A percentile compares a stretch with the other conserved stretches of the same genome.
Conservation (phyloP, 2,888 invertebrate genomes). For the Abrostola tripartita region DNA sequence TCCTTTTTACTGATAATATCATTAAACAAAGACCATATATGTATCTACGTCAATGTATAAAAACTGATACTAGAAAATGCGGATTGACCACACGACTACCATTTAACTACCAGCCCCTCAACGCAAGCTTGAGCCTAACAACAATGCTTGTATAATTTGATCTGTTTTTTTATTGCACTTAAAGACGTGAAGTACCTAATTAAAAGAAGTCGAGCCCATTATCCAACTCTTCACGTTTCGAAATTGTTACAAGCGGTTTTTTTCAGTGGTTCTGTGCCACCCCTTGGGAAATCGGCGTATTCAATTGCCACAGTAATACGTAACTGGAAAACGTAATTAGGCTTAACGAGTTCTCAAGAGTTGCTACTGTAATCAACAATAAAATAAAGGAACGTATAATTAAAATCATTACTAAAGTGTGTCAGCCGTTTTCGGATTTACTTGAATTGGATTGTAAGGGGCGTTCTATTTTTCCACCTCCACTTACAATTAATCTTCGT, state of each 20-base stretch:
- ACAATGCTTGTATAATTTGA: constrained; percentile 39
- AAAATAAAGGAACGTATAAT: constrained; percentile 41
- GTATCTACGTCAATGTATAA: too few relatives aligned
- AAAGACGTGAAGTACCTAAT: constrained; percentile 48
- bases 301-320: constrained; percentile 53
- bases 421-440: constrained; percentile 28
- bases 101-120: background rate
- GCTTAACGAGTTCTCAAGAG: constrained; percentile 41
- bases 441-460: constrained; percentile 13
- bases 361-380: constrained; percentile 37
- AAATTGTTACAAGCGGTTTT: constrained; percentile 49
- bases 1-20: too few relatives aligned
- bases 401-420: constrained; percentile 34
- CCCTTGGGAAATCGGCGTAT: constrained; percentile 49
- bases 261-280: constrained; percentile 36
- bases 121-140: constrained; percentile 15
- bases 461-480: constrained; percentile 31
- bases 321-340: constrained; percentile 48
- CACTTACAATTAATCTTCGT: constrained; percentile 35
- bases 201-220: constrained; percentile 50
- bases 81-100: background rate
- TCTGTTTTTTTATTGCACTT: constrained; percentile 43
- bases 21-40: too few relatives aligned
- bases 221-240: constrained; percentile 51
- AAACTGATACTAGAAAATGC: background rate